phyloP scores from a whole-genome alignment of 1,140 invertebrate genomes.

The Hycleus phaleratus region DNA sequence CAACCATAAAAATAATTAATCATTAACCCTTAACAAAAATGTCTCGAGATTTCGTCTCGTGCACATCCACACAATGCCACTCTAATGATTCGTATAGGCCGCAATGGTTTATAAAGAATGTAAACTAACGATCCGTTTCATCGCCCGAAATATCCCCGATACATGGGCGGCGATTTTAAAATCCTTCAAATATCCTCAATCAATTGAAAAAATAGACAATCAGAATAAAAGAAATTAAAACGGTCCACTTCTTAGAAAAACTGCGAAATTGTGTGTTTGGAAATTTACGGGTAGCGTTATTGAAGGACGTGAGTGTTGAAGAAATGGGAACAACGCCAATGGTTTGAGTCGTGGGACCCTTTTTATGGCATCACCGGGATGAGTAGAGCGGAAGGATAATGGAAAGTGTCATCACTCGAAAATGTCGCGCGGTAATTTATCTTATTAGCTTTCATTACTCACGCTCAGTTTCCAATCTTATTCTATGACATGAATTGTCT shows the following conservation, averaged over 20 bases:
- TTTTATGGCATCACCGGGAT: slow-evolving; percentile 9
- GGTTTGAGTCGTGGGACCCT: slow-evolving; percentile 5
- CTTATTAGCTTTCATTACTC: slow-evolving; percentile 30
- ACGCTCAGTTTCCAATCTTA: slow-evolving; percentile 13
- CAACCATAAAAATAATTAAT: slow-evolving; percentile 37
- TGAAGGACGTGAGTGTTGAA: too few relatives aligned
- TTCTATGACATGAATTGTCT: slow-evolving; percentile 11
- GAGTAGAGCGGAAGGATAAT: slow-evolving; percentile 18
- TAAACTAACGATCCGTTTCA: slow-evolving; percentile 38
- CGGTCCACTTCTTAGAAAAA: too few relatives aligned
- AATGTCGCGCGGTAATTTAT: slow-evolving; percentile 25
- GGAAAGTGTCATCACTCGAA: slow-evolving; percentile 21
- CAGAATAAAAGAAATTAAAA: too few relatives aligned
- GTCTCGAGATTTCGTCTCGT: slow-evolving; percentile 20
- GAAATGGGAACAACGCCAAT: background rate
- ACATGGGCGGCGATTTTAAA: slow-evolving; percentile 2
- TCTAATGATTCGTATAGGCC: slow-evolving; percentile 35
- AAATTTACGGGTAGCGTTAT: too few relatives aligned
- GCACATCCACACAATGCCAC: slow-evolving; percentile 26
- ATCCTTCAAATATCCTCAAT: background rate
- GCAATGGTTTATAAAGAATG: slow-evolving; percentile 33
- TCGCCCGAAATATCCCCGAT: slow-evolving; percentile 14
- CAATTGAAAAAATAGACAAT: too few relatives aligned
- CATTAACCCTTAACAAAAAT: slow-evolving; percentile 33
- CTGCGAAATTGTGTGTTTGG: too few relatives aligned